A percentile compares a stretch with the other conserved stretches of the same genome.
These are phyloP conservation scores for Agriopis leucophaearia DNA, from an alignment of 2,888 invertebrate species.

Conservation along the genomic window DNA sequence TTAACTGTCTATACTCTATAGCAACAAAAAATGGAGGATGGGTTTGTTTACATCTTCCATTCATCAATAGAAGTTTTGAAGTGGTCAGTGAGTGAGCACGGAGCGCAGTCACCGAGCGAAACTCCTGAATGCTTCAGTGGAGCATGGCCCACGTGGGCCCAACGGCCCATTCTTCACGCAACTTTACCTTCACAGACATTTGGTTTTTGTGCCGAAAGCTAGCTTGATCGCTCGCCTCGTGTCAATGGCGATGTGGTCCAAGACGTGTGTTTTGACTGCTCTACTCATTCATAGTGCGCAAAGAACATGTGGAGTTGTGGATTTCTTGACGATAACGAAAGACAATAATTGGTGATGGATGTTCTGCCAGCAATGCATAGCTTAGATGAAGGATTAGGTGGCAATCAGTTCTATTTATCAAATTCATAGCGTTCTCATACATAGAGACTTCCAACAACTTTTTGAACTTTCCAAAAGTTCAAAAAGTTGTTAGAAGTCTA, in stretches of 20 bases:
- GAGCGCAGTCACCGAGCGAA: conserved; percentile 57
- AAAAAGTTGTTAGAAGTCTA: too few species aligned
- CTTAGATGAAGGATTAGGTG: too few species aligned
- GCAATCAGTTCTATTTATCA: too few species aligned
- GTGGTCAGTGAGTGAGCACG: conserved; percentile 31
- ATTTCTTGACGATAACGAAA: neutral
- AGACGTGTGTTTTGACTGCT: conserved; percentile 3
- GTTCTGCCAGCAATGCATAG: too few species aligned
- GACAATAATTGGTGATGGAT: neutral
- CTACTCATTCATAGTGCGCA: neutral
- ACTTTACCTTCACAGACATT: conserved; percentile 13
- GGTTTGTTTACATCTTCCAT: conserved; percentile 21
- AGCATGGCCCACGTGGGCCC: conserved; percentile 62
- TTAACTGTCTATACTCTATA: neutral
- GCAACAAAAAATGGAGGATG: neutral
- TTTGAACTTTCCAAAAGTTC: too few species aligned
- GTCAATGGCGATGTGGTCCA: conserved; percentile 10
- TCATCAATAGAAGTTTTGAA: conserved; percentile 15
- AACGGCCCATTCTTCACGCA: conserved; percentile 45
- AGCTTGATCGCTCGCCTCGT: conserved; percentile 20
- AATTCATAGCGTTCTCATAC: too few species aligned
- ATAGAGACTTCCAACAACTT: too few species aligned
- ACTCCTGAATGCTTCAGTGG: conserved; percentile 63
- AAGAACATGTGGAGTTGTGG: neutral
- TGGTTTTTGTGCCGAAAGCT: conserved; percentile 26